These are phyloP conservation scores for Drosophila cracens DNA, from an alignment of 2,888 invertebrate species.

Conservation along the genomic window DNA sequence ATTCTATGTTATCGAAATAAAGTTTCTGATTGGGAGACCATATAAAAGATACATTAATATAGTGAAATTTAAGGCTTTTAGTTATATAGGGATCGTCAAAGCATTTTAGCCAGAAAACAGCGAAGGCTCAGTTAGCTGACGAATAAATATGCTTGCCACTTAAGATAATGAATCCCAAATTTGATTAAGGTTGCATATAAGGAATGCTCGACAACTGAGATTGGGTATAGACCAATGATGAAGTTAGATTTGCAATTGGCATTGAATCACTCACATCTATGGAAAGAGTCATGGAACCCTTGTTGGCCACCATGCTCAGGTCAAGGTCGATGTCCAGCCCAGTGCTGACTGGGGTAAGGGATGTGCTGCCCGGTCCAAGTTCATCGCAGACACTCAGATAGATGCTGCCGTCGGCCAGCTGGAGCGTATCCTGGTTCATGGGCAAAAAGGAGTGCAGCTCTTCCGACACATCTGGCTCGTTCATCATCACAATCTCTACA, in stretches of 20 bases:
- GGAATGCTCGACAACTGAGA: neutral
- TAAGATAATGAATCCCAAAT: neutral
- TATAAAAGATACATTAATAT: neutral
- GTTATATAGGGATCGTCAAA: too few relatives aligned
- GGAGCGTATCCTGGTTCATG: conserved; percentile 83
- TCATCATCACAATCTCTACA: conserved; percentile 82
- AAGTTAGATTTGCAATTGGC: neutral
- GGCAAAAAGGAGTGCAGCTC: conserved; percentile 85
- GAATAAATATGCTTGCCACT: neutral
- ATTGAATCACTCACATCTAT: conserved; percentile 74
- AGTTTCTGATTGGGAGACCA: neutral
- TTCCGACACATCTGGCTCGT: conserved; percentile 83
- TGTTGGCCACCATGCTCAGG: conserved; percentile 89
- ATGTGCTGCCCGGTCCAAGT: conserved; percentile 71
- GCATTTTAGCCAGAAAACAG: too few relatives aligned
- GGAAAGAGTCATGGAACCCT: conserved; percentile 87
- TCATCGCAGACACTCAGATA: conserved; percentile 68
- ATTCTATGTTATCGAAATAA: neutral
- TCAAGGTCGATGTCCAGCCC: conserved; percentile 86
- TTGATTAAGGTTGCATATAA: neutral
- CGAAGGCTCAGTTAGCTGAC: too few relatives aligned
- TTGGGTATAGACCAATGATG: neutral
- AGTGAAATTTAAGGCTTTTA: neutral
- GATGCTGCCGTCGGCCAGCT: conserved; percentile 51
- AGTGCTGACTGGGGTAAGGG: conserved; percentile 88